These are phyloP conservation scores for Virgularia gustaviana DNA, from an alignment of 92 coral and sea anemone species.

Conservation along the genomic window DNA sequence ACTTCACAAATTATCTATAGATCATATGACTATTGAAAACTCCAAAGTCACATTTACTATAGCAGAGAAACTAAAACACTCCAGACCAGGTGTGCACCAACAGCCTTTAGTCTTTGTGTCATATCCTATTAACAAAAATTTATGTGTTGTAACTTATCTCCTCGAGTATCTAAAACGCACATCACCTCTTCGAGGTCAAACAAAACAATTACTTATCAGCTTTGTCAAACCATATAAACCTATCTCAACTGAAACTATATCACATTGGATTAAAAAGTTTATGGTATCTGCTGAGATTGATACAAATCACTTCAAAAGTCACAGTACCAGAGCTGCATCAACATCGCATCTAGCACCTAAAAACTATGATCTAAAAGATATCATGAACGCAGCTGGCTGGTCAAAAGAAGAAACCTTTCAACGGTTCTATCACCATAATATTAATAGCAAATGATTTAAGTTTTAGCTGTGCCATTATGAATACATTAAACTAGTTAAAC, in stretches of 20 bases:
- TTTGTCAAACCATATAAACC: neutral
- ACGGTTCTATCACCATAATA: no score
- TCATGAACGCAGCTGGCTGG: no score
- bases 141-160: neutral
- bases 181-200: neutral
- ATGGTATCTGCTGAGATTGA: no score
- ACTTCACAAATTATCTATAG: neutral
- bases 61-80: slow-evolving; percentile 3
- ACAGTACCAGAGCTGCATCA: no score
- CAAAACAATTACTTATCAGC: slow-evolving; percentile 7
- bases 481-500: no score
- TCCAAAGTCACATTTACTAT: neutral
- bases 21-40: neutral
- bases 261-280: no score
- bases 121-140: neutral
- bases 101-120: neutral
- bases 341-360: no score
- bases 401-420: no score
- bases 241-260: neutral
- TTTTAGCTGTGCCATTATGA: no score
- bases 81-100: neutral
- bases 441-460: no score
- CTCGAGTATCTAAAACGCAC: neutral
- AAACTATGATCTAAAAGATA: no score
- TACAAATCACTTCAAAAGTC: no score